A percentile compares a stretch with the other conserved stretches of the same genome.
Evolutionary conservation across 2,888 invertebrate genomes (phyloP).

Genomic region (Xiphydria camelus): DNA sequence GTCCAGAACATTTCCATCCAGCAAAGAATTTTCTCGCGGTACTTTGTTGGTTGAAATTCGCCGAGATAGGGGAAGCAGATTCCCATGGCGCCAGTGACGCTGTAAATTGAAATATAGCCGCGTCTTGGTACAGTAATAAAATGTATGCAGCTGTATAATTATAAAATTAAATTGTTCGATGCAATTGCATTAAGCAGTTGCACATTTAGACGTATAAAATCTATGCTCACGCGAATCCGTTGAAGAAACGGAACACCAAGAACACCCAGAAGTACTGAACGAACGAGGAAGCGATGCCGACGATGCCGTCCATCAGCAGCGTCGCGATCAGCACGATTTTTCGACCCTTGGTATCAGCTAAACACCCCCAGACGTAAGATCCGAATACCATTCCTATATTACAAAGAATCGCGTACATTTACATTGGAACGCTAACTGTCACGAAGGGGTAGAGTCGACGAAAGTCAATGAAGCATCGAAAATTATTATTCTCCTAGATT

Average conservation of each 20-base stretch:
- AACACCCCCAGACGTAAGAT: slow-evolving; percentile 83
- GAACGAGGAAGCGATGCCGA: slow-evolving; percentile 74
- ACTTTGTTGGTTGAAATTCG: slow-evolving; percentile 79
- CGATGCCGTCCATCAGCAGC: slow-evolving; percentile 72
- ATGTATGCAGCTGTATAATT: background rate
- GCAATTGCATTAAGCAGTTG: background rate
- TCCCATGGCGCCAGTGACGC: slow-evolving; percentile 81
- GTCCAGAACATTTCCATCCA: slow-evolving; percentile 90
- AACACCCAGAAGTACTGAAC: slow-evolving; percentile 74
- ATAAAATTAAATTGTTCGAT: background rate
- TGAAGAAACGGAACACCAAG: slow-evolving; percentile 73
- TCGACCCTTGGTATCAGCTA: slow-evolving; percentile 82
- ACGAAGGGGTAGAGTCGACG: too few species aligned
- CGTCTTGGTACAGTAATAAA: slow-evolving; percentile 7
- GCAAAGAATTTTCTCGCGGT: slow-evolving; percentile 78
- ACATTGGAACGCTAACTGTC: too few species aligned
- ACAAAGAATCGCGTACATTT: too few species aligned
- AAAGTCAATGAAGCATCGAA: background rate
- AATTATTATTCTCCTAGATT: too few species aligned
- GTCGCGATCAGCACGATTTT: slow-evolving; percentile 74
- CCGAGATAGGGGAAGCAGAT: slow-evolving; percentile 82
- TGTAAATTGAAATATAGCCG: slow-evolving; percentile 54
- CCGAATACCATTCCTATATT: slow-evolving; percentile 77
- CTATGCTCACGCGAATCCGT: slow-evolving; percentile 78
- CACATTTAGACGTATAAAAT: background rate